Evolutionary conservation across 2,113 vertebrate genomes (phyloP).

Genomic region (Rallus limicola): DNA sequence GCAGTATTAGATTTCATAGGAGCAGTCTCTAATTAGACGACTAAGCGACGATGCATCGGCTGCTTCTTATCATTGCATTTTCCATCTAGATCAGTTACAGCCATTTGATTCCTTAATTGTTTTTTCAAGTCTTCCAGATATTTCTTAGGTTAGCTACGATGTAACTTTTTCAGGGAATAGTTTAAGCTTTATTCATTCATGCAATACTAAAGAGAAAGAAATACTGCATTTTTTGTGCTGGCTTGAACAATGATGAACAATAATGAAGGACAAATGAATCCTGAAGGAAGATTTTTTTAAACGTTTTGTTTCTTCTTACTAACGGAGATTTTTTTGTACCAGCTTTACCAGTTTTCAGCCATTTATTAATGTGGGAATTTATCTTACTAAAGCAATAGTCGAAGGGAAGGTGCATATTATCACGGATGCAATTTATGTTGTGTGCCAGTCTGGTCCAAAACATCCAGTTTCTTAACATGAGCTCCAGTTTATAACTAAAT

Average conservation of each 20-base stretch:
- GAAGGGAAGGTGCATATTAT: conserved; percentile 92
- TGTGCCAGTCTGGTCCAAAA: conserved; percentile 89
- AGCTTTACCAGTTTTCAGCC: conserved; percentile 94
- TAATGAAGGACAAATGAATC: conserved; percentile 84
- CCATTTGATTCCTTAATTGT: conserved; percentile 86
- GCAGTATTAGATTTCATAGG: conserved; percentile 83
- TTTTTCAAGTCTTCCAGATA: conserved; percentile 92
- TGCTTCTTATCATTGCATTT: conserved; percentile 83
- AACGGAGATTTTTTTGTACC: conserved; percentile 93
- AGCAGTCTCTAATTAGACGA: conserved; percentile 81
- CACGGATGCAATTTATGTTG: conserved; percentile 95
- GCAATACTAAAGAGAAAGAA: conserved; percentile 88
- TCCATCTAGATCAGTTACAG: conserved; percentile 85
- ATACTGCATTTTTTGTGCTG: conserved; percentile 88
- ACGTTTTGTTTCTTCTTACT: conserved; percentile 89
- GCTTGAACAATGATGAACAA: conserved; percentile 86
- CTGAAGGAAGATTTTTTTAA: conserved; percentile 85
- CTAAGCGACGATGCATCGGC: conserved; percentile 78
- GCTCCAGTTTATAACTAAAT: conserved; percentile 82
- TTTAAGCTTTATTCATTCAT: conserved; percentile 92
- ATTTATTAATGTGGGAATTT: conserved; percentile 93
- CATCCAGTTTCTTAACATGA: conserved; percentile 80
- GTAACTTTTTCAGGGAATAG: conserved; percentile 91
- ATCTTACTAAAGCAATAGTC: conserved; percentile 96
- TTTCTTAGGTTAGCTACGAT: conserved; percentile 85